Percentiles rank a stretch among this genome's conserved stretches.
Conservation (phyloP, 1,140 invertebrate species). For the Dendroctonus ponderosae region DNA sequence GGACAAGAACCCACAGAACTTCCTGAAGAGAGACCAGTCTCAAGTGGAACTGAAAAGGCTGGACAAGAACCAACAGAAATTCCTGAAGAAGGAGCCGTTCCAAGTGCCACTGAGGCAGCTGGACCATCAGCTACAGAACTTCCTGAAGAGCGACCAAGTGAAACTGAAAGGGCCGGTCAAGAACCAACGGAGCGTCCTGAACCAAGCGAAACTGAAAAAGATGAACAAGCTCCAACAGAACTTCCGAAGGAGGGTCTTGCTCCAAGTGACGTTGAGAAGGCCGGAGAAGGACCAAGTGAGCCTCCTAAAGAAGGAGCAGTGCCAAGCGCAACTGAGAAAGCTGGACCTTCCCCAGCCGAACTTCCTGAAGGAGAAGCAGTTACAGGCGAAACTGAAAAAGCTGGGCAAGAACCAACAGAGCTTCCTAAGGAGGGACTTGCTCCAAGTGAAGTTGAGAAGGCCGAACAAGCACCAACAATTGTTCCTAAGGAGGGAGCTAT, state of each 20-base stretch:
- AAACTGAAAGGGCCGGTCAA: not conserved
- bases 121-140: not conserved
- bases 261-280: no score
- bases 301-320: no score
- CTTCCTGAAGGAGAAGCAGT: no score
- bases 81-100: not conserved
- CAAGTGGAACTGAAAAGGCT: not conserved
- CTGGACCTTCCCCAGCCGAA: no score
- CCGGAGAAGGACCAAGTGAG: no score
- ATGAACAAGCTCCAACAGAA: not conserved
- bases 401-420: not conserved
- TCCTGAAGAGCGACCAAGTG: conserved; percentile 4
- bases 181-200: not conserved
- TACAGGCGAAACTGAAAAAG: no score
- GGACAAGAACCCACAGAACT: no score
- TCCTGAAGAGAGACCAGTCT: no score
- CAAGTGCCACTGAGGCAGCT: not conserved
- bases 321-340: no score
- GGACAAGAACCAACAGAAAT: not conserved
- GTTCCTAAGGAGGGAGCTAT: not conserved
- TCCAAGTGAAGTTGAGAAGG: no score
- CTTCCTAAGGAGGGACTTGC: not conserved
- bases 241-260: not conserved
- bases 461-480: not conserved
- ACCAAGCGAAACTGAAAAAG: no score